Evolutionary conservation across 2,888 invertebrate genomes (phyloP), one percentile per base, ranked within the genome.

Genomic region (Podabrus alpinus): DNA sequence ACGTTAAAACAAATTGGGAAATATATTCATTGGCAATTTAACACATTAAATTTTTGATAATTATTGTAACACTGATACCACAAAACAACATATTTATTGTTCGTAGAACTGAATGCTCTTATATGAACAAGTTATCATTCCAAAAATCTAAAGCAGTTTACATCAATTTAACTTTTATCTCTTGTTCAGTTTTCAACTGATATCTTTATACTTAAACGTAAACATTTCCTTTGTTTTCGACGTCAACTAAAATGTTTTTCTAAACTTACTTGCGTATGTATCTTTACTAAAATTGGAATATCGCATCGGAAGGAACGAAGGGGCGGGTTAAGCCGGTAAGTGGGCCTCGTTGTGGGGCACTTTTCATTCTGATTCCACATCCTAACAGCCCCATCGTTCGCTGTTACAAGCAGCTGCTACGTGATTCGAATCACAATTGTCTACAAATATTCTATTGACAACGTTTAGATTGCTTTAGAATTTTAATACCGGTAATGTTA

Each of bases 291-390:
- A 78, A 81, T 82, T 77, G 79, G 81, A 79, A 81, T 82, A 83
- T 83, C 81, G 80, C 81, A 81, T 81, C 75, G 79, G 78, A 78
- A 80, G 80, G 79, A 77, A 79, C 72, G 77, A 80, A 79, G 81
- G 81, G 79, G 81, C 79, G 83, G 81, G 83, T 83, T 84, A 83
- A 83, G 83, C 83, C 82, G 82, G 82, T 82, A 84, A 84, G 83
- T 83, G 83, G 79, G 82, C 80, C 84, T 84, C 84, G 84, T 85
- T 76, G 84, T 84, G 82, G 81, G 83, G 83, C 83, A 85, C 84
- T 85, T 85, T 85, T 85, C 84, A 85, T 85, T 85, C 85, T 84
- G 84, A 85, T 84, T 85, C 85, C 84, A 82, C 83, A 82, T 84
- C 82, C 83, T 83, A 83, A 82, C 83, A 81, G 82, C 84, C 81